Conservation (phyloP, 2,888 invertebrate species). For the Drosophila meridionalis region DNA sequence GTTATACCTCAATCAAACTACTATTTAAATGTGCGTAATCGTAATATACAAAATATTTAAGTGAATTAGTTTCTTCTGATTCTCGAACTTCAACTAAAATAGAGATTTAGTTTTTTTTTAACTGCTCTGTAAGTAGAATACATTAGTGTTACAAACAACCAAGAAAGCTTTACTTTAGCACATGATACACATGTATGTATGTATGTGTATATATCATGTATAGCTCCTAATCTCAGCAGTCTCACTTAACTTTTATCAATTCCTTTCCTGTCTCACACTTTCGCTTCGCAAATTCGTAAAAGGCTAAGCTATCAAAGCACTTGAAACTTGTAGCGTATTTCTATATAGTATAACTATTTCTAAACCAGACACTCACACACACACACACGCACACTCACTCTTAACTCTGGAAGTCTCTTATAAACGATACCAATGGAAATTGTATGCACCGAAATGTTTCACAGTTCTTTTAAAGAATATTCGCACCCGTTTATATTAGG, state of each 20-base stretch:
- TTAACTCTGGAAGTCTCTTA: slow-evolving; percentile 4
- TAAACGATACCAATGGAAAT: slow-evolving; percentile 10
- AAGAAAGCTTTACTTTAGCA: slow-evolving; percentile 18
- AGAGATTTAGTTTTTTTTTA: slow-evolving; percentile 4
- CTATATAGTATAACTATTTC: slow-evolving; percentile 15
- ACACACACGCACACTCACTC: background rate
- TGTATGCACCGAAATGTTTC: slow-evolving; percentile 42
- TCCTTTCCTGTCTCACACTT: slow-evolving; percentile 4
- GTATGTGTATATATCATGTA: slow-evolving; percentile 1
- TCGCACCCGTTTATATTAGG: slow-evolving; percentile 34
- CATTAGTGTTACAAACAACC: slow-evolving; percentile 7
- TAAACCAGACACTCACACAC: background rate
- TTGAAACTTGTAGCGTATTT: slow-evolving; percentile 37
- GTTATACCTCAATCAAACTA: slow-evolving; percentile 36
- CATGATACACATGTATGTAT: background rate
- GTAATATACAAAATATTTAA: background rate
- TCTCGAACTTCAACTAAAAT: slow-evolving; percentile 5
- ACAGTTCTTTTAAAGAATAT: slow-evolving; percentile 16
- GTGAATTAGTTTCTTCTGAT: background rate
- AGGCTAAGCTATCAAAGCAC: slow-evolving; percentile 18
- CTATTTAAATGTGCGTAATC: slow-evolving; percentile 52
- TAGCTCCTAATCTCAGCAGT: slow-evolving; percentile 5
- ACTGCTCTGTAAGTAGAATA: slow-evolving; percentile 3
- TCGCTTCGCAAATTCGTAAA: slow-evolving; percentile 15
- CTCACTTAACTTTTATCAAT: background rate